A percentile compares a stretch with the other conserved stretches of the same genome.
Evolutionary conservation across 2,113 vertebrate genomes (phyloP).

Genomic region (Calypte anna): DNA sequence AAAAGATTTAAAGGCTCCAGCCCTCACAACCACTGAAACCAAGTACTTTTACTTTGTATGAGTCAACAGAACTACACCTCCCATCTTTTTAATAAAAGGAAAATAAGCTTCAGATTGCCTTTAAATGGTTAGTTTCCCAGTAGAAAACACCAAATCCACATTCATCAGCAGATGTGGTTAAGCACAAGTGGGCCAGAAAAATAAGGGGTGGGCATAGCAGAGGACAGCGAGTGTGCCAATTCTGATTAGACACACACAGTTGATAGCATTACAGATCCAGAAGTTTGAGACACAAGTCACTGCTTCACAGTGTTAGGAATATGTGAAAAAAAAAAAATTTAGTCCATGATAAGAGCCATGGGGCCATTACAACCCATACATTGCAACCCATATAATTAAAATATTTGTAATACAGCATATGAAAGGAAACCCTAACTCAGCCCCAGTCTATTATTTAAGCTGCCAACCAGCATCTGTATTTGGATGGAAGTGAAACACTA

Average conservation of each 20-base stretch:
- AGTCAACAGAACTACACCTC: background rate
- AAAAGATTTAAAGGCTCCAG: background rate
- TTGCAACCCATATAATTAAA: background rate
- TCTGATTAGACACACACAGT: background rate
- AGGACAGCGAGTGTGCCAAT: background rate
- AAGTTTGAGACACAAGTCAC: background rate
- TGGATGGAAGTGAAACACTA: background rate
- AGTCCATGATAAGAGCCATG: background rate
- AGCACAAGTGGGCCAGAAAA: background rate
- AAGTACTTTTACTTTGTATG: background rate
- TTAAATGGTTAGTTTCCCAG: background rate
- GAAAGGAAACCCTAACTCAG: background rate
- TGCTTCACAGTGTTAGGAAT: background rate
- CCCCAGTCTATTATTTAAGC: background rate
- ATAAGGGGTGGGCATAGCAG: background rate
- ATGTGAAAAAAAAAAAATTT: background rate
- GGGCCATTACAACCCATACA: background rate
- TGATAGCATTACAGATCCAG: background rate
- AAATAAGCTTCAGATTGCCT: background rate
- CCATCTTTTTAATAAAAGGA: background rate
- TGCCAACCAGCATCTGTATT: background rate
- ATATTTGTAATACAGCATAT: background rate
- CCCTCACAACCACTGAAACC: background rate
- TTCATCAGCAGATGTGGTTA: background rate
- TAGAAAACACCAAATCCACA: background rate